These are phyloP conservation scores for Eretmochelys imbricata DNA, from an alignment of 2,113 vertebrate genomes.

Conservation along the genomic window DNA sequence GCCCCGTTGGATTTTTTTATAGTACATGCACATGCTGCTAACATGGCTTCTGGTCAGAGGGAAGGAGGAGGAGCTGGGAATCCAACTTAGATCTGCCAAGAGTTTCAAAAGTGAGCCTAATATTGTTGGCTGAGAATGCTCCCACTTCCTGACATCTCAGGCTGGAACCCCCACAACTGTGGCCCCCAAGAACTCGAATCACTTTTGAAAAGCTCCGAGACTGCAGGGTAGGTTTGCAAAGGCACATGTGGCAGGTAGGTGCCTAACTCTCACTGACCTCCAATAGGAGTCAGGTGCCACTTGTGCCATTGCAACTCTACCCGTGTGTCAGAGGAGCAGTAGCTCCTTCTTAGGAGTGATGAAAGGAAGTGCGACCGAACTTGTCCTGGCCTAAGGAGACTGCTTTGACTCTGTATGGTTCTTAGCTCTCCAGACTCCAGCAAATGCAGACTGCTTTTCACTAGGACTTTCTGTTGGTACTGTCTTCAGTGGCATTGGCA, in stretches of 20 bases:
- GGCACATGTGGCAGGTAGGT: not conserved
- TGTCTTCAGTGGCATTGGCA: conserved; percentile 3
- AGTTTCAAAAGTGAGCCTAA: not conserved
- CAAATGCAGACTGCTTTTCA: not conserved
- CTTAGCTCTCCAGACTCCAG: not conserved
- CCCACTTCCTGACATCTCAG: not conserved
- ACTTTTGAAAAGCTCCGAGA: not conserved
- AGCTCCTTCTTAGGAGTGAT: not conserved
- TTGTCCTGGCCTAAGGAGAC: not conserved
- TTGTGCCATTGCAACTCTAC: not conserved
- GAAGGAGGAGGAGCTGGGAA: no score
- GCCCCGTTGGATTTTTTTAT: not conserved
- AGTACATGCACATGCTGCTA: not conserved
- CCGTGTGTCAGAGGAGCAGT: not conserved
- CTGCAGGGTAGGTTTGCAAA: not conserved
- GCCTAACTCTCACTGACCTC: not conserved
- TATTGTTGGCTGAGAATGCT: not conserved
- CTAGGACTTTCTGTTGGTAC: not conserved
- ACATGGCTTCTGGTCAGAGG: not conserved
- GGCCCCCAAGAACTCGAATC: not conserved
- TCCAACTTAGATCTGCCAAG: no score
- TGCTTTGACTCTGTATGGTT: not conserved
- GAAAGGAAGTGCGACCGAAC: not conserved
- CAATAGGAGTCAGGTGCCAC: not conserved
- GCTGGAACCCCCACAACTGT: not conserved